Percentiles rank a stretch among this genome's conserved stretches.
Evolutionary conservation across 2,888 invertebrate genomes (phyloP).

Genomic region (Drosophila kanekoi): DNA sequence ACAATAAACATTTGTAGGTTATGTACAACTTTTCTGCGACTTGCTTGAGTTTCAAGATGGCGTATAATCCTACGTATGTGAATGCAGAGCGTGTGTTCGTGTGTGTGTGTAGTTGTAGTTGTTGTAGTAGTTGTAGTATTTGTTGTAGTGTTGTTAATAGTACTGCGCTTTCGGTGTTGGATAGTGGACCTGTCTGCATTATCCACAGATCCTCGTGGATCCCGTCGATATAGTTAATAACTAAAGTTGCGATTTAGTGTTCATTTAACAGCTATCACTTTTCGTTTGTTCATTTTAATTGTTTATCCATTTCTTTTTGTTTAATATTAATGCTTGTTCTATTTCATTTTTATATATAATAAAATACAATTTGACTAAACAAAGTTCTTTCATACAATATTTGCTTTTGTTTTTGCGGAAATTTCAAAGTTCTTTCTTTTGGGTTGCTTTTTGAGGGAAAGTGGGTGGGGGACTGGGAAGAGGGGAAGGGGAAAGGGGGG

Average conservation of each 20-base stretch:
- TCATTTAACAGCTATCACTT: conserved; percentile 78
- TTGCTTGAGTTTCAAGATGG: conserved; percentile 45
- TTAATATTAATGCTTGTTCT: conserved; percentile 53
- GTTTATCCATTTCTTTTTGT: conserved; percentile 31
- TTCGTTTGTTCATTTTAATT: conserved; percentile 63
- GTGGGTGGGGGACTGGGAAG: background rate
- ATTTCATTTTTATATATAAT: conserved; percentile 36
- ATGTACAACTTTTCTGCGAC: conserved; percentile 67
- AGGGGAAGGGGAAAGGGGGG: background rate
- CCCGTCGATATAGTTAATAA: conserved; percentile 45
- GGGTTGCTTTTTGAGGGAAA: background rate
- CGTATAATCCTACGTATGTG: conserved; percentile 34
- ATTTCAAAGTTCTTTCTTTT: conserved; percentile 19
- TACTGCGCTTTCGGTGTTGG: conserved; percentile 45
- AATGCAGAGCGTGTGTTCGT: conserved; percentile 1
- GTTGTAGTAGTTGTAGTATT: conserved; percentile 33
- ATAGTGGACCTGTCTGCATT: conserved; percentile 40
- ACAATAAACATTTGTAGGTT: conserved; percentile 48
- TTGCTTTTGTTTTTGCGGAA: conserved; percentile 25
- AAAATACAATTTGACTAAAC: conserved; percentile 74
- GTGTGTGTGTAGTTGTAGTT: conserved; percentile 13
- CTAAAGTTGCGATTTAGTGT: conserved; percentile 57
- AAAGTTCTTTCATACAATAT: conserved; percentile 48
- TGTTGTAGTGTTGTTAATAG: conserved; percentile 27
- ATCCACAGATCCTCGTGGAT: conserved; percentile 26